Evolutionary conservation across 2,888 invertebrate species (phyloP).

Genomic region (Lamellibrachia satsuma): DNA sequence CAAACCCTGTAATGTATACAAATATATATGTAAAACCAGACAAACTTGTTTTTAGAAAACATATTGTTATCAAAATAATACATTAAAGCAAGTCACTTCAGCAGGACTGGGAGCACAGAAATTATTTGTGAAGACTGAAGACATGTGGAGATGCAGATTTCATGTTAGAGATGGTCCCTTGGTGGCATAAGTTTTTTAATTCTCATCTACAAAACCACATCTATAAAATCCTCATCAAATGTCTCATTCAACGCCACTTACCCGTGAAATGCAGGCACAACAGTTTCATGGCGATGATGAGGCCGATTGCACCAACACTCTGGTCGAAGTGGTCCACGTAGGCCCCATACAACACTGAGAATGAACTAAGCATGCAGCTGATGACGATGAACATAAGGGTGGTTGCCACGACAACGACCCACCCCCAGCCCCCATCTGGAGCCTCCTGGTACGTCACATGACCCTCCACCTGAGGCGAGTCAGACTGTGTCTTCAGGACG

Average conservation of each 20-base stretch:
- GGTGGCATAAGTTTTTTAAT: no score
- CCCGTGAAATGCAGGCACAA: neutral
- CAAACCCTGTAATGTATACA: no score
- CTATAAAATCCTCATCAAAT: neutral
- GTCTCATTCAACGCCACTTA: neutral
- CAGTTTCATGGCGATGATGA: neutral
- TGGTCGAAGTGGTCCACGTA: conserved; percentile 29
- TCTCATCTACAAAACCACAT: no score
- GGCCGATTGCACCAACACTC: neutral
- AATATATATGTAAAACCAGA: no score
- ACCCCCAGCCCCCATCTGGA: conserved; percentile 39
- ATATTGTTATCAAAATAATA: no score
- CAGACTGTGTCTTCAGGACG: neutral
- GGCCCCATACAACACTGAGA: conserved; percentile 34
- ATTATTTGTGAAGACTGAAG: no score
- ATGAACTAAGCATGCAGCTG: conserved; percentile 33
- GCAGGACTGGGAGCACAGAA: no score
- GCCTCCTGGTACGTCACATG: neutral
- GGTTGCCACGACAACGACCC: conserved; percentile 37
- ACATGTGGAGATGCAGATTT: no score
- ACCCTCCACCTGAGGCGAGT: neutral
- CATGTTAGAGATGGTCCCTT: no score
- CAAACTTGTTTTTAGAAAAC: no score
- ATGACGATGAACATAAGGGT: conserved; percentile 28
- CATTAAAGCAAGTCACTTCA: no score